phyloP scores from a whole-genome alignment of 2,888 invertebrate genomes.

The Conus canariensis region DNA sequence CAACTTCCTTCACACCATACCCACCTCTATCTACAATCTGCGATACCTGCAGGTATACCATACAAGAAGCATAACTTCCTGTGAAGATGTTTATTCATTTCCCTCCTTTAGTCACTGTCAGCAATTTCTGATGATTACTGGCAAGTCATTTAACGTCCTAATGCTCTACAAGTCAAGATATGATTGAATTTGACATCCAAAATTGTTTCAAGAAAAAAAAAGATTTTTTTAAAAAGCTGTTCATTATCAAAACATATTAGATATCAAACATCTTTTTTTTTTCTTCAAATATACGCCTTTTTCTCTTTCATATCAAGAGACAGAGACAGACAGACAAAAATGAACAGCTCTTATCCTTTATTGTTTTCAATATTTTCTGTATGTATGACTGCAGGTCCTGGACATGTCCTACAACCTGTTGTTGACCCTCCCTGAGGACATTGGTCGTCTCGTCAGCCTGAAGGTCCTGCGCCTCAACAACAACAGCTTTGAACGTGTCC shows the following conservation, averaged over 20 bases:
- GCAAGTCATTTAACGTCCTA: slow-evolving; percentile 41
- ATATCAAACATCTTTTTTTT: no score
- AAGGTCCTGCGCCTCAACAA: slow-evolving; percentile 63
- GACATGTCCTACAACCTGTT: slow-evolving; percentile 75
- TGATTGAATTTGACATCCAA: no score
- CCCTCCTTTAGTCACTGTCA: not conserved
- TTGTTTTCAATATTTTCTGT: not conserved
- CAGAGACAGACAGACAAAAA: no score
- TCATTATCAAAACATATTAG: no score
- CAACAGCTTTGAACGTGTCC: slow-evolving; percentile 70
- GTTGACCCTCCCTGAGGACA: slow-evolving; percentile 69
- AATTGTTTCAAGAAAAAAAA: no score
- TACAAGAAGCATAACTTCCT: no score
- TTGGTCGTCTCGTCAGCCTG: slow-evolving; percentile 68
- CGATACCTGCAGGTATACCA: slow-evolving; percentile 57
- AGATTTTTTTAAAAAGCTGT: no score
- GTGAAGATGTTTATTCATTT: not conserved
- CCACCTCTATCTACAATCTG: slow-evolving; percentile 68
- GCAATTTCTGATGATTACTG: not conserved
- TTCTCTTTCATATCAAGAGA: no score
- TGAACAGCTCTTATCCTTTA: no score
- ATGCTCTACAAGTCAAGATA: no score
- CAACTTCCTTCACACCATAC: slow-evolving; percentile 74
- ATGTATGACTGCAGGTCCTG: slow-evolving; percentile 48
- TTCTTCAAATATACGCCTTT: no score